Conservation (phyloP, 2,113 vertebrate species). For the Nesogale talazaci region DNA sequence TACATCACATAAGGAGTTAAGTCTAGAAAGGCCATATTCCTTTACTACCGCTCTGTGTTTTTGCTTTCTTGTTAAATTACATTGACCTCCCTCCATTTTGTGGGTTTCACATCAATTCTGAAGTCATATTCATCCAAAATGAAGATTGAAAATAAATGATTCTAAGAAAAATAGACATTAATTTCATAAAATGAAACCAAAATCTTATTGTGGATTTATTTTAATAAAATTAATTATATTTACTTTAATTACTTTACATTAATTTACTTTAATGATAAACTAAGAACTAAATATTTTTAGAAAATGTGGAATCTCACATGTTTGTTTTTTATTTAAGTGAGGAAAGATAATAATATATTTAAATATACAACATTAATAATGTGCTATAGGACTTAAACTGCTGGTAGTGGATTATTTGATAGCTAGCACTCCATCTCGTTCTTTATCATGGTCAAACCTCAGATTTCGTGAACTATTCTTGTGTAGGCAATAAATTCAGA, state of each 20-base stretch:
- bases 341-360: neutral
- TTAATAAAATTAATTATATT: neutral
- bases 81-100: too few species aligned
- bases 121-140: too few species aligned
- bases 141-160: too few species aligned
- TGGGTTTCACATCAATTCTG: too few species aligned
- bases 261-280: constrained; percentile 20
- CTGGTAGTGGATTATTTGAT: neutral
- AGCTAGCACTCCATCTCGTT: neutral
- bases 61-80: too few species aligned
- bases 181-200: neutral
- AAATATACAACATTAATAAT: constrained; percentile 24
- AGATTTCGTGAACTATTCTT: neutral
- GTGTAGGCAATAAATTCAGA: neutral
- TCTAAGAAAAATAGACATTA: too few species aligned
- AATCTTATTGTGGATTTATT: neutral
- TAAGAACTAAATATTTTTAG: neutral
- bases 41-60: too few species aligned
- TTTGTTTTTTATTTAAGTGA: neutral
- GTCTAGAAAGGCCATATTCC: too few species aligned
- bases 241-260: too few species aligned
- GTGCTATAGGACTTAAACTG: neutral
- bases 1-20: too few species aligned
- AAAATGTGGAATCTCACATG: neutral
- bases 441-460: constrained; percentile 1